Evolutionary conservation across 2,888 invertebrate species (phyloP), one percentile per base, ranked within the genome.

Genomic region (Eremobia ochroleuca): DNA sequence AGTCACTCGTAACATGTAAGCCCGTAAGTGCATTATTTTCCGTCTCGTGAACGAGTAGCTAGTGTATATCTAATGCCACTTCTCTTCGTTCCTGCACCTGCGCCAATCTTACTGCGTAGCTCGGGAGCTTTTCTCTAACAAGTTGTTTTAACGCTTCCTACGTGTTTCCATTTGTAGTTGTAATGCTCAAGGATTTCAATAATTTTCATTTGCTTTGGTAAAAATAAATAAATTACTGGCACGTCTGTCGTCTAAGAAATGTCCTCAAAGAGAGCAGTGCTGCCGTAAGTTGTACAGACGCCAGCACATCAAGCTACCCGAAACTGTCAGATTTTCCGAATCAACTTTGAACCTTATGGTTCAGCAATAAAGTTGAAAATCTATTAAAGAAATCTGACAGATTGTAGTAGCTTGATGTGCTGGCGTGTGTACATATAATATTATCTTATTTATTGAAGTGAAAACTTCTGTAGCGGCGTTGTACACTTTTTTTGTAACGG

Each of bases 1-100:
- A 80, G 49, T 55, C 58, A n/a, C 58, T 76, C 34, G 55, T 68
- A 69, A 74, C 55, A 75, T 66, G 68, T 83, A 83, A 80, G 75
- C 55, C 55, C 64, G 55, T 83, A 74, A 80, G 76, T 81, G 76
- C 77, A 85, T 85, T 85, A 79, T 82, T 82, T 81, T 77, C 58
- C 52, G 76, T 77, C 62, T 62, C 66, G 28, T 40, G 78, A 71
- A 68, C 78, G 59, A 75, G 64, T 37, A 46, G 73, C 46, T 76
- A 73, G 46, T 77, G 71, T 85, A 71, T 80, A 76, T 71, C 79
- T 76, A 82, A 79, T 73, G 69, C 74, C 79, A 82, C 76, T 85
- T 84, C 74, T 28, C 62, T 67, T 62, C 61, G 67, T 75, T 72
- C 64, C 46, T 78, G 72, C 85, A 85, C 85, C 85, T 85, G 85